Evolutionary conservation across 2,888 invertebrate species (phyloP).

Genomic region (Tenodera sinensis): DNA sequence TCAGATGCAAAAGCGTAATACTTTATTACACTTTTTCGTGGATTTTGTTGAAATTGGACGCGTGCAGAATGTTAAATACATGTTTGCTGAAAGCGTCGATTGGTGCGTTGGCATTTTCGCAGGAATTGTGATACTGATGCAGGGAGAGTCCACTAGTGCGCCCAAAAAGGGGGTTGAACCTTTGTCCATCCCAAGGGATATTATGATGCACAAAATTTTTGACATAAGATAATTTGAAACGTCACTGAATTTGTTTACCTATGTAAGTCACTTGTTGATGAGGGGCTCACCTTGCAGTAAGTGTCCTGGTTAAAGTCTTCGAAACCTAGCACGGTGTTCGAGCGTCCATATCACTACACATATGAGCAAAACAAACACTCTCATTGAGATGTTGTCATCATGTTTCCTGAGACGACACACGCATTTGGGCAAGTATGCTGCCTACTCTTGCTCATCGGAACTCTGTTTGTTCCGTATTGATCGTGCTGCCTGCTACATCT

Average conservation of each 20-base stretch:
- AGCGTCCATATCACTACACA: constrained; percentile 4
- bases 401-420: background rate
- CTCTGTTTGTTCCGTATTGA: background rate
- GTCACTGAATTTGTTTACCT: too few species aligned
- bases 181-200: background rate
- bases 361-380: too few species aligned
- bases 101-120: background rate
- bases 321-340: background rate
- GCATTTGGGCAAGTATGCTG: background rate
- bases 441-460: background rate
- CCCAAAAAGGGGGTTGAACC: background rate
- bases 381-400: background rate
- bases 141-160: background rate
- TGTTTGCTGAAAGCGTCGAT: background rate
- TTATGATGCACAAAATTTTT: background rate
- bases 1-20: too few species aligned
- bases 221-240: too few species aligned
- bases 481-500: constrained; percentile 16
- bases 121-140: background rate
- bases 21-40: too few species aligned
- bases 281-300: background rate
- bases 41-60: too few species aligned
- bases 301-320: background rate
- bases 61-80: too few species aligned
- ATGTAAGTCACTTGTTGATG: too few species aligned